Conservation (phyloP, 1,140 invertebrate species). For the Drosophila oshimai region DNA sequence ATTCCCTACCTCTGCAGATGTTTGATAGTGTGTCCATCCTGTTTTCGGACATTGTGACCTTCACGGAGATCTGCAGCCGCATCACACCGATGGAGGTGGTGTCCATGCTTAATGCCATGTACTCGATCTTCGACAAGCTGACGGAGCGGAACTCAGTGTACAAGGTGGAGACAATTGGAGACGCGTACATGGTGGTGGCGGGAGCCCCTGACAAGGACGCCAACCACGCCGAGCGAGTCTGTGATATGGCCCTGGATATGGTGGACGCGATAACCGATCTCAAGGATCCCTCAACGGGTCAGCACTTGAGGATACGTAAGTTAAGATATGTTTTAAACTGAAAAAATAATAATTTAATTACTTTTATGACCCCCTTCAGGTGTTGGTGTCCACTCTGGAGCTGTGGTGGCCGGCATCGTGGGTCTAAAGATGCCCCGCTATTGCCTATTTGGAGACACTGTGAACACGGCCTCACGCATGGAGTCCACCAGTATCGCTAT, state of each 20-base stretch:
- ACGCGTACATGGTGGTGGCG: constrained; percentile 98
- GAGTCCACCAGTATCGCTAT: constrained; percentile 95
- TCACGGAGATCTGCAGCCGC: constrained; percentile 97
- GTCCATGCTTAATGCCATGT: constrained; percentile 98
- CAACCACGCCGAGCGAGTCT: constrained; percentile 96
- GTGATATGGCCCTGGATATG: constrained; percentile 98
- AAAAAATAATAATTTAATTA: no score
- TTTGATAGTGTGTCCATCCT: constrained; percentile 97
- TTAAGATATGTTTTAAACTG: neutral
- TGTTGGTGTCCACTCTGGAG: constrained; percentile 94
- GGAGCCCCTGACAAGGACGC: constrained; percentile 95
- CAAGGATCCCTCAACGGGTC: constrained; percentile 94
- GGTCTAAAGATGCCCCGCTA: constrained; percentile 96
- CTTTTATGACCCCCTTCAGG: constrained; percentile 34
- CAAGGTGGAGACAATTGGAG: constrained; percentile 98
- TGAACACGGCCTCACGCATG: constrained; percentile 96
- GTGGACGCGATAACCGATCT: constrained; percentile 95
- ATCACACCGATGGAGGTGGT: constrained; percentile 98
- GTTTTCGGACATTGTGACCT: constrained; percentile 98
- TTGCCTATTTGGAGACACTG: constrained; percentile 93
- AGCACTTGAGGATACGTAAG: constrained; percentile 92
- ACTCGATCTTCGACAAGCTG: constrained; percentile 94
- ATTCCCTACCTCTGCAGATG: constrained; percentile 84
- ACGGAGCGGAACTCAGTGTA: constrained; percentile 96
- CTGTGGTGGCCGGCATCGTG: constrained; percentile 97